Percentiles rank a stretch among this genome's conserved stretches.
phyloP scores from a whole-genome alignment of 1,140 invertebrate genomes.

The Nasonia vitripennis region DNA sequence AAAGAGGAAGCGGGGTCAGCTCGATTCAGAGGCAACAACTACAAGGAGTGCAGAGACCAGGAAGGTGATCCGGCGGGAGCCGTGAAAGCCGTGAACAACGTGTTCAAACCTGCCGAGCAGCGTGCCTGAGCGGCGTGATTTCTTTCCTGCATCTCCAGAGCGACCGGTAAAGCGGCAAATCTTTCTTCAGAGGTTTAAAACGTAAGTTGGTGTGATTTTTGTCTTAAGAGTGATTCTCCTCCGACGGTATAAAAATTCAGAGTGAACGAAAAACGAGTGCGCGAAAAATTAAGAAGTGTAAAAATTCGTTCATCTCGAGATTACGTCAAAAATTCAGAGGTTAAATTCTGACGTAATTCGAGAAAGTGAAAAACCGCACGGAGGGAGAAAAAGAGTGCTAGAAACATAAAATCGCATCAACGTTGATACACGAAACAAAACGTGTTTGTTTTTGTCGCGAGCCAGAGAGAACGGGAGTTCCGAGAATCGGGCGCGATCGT shows the following conservation, averaged over 20 bases:
- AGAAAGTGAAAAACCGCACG: not conserved
- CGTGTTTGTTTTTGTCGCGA: not conserved
- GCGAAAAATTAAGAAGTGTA: constrained; percentile 1
- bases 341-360: constrained; percentile 7
- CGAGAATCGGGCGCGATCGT: not conserved
- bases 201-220: not conserved
- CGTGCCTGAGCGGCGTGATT: not conserved
- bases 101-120: not conserved
- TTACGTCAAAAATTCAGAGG: not conserved
- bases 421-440: not conserved
- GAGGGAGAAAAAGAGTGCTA: not conserved
- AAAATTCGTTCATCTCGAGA: not conserved
- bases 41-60: no score
- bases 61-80: not conserved
- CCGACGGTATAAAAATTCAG: not conserved
- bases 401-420: constrained; percentile 3
- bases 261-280: not conserved
- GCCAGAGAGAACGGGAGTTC: constrained; percentile 9
- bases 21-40: no score
- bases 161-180: not conserved
- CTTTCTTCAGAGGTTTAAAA: not conserved
- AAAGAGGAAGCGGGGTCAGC: no score
- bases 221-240: not conserved
- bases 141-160: not conserved
- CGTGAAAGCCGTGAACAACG: not conserved